Evolutionary conservation across 2,113 vertebrate species (phyloP).

Genomic region (Thermophis baileyi): DNA sequence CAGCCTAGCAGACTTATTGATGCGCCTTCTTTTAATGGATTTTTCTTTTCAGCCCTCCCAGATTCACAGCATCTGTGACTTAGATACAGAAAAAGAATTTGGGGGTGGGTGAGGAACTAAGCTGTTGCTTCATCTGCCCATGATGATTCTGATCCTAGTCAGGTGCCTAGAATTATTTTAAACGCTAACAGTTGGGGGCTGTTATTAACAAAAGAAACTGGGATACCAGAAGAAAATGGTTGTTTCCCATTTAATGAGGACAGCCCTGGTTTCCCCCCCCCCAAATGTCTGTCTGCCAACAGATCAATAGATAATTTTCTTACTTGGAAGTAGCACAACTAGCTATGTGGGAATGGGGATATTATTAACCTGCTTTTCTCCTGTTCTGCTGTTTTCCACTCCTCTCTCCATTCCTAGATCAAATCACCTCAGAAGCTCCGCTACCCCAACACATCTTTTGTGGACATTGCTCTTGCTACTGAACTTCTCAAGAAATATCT

Average conservation of each 20-base stretch:
- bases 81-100: background rate
- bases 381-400: background rate
- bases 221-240: background rate
- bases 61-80: background rate
- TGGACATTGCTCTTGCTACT: background rate
- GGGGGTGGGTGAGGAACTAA: background rate
- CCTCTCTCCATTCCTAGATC: background rate
- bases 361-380: background rate
- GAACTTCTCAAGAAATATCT: background rate
- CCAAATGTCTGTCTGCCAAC: background rate
- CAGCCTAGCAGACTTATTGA: background rate
- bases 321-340: background rate
- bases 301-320: background rate
- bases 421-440: background rate
- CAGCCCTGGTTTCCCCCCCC: background rate
- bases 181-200: background rate
- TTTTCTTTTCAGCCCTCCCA: background rate
- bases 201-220: background rate
- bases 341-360: background rate
- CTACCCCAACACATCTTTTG: background rate
- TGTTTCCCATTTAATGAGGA: background rate
- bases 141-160: background rate
- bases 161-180: background rate
- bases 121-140: background rate
- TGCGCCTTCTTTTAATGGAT: background rate